phyloP scores from a whole-genome alignment of 2,113 vertebrate species.

The Gallinago paraguaiae region DNA sequence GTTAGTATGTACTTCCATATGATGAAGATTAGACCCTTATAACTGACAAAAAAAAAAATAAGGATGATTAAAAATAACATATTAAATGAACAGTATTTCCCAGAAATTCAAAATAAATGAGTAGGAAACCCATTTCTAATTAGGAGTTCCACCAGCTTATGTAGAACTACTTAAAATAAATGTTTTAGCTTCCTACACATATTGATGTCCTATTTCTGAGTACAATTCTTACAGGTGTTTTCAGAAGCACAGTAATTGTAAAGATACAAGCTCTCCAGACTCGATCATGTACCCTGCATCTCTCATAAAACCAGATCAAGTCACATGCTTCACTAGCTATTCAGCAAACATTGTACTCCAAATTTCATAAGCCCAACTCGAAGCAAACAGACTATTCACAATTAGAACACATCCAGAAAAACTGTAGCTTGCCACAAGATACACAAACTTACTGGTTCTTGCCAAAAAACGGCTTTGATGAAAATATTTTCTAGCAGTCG shows the following conservation, averaged over 20 bases:
- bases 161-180: neutral
- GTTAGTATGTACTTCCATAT: neutral
- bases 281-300: neutral
- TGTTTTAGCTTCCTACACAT: neutral
- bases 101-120: neutral
- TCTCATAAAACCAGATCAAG: neutral
- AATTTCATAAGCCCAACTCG: neutral
- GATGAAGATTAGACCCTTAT: neutral
- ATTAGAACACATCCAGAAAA: neutral
- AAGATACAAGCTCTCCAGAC: neutral
- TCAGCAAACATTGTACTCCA: neutral
- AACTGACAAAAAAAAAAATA: neutral
- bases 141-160: neutral
- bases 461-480: neutral
- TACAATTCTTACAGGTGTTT: neutral
- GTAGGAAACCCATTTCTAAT: neutral
- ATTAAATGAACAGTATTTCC: neutral
- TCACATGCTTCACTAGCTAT: neutral
- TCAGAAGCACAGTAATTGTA: neutral
- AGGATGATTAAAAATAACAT: neutral
- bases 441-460: neutral
- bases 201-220: neutral
- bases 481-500: neutral
- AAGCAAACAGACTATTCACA: neutral
- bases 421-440: neutral